These are phyloP conservation scores for Vombatus ursinus DNA, from an alignment of 2,113 vertebrate species.

Conservation along the genomic window DNA sequence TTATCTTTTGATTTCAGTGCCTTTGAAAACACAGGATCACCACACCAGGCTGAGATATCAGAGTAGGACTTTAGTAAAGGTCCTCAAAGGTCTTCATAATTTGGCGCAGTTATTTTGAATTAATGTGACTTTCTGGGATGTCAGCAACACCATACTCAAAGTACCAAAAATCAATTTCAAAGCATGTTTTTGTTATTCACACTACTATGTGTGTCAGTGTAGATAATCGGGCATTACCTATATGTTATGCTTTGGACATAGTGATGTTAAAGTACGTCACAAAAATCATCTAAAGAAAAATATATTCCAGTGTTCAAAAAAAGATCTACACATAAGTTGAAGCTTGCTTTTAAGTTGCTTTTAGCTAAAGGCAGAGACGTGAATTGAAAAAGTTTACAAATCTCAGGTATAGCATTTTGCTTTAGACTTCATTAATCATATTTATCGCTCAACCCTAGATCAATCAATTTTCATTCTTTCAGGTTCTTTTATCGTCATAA, in stretches of 20 bases:
- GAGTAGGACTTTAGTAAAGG: neutral
- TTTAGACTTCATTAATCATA: neutral
- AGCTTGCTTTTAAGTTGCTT: neutral
- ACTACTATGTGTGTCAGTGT: neutral
- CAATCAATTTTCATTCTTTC: constrained; percentile 14
- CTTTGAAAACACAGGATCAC: neutral
- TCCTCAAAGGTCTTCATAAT: neutral
- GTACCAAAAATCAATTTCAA: neutral
- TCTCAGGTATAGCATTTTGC: neutral
- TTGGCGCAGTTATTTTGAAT: neutral
- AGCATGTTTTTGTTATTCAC: neutral
- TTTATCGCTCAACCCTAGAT: neutral
- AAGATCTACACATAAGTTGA: neutral
- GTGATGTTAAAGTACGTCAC: neutral
- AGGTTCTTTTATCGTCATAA: neutral
- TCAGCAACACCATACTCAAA: neutral
- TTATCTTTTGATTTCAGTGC: neutral
- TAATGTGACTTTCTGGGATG: neutral
- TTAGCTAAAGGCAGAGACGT: neutral
- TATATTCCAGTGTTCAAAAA: neutral
- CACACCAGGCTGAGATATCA: neutral
- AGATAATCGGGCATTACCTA: neutral
- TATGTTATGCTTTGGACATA: neutral
- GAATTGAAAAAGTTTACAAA: neutral
- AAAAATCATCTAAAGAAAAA: neutral